Percentiles rank a stretch among this genome's conserved stretches.
Conservation (phyloP, 1,140 invertebrate species). For the Dryas iulia region DNA sequence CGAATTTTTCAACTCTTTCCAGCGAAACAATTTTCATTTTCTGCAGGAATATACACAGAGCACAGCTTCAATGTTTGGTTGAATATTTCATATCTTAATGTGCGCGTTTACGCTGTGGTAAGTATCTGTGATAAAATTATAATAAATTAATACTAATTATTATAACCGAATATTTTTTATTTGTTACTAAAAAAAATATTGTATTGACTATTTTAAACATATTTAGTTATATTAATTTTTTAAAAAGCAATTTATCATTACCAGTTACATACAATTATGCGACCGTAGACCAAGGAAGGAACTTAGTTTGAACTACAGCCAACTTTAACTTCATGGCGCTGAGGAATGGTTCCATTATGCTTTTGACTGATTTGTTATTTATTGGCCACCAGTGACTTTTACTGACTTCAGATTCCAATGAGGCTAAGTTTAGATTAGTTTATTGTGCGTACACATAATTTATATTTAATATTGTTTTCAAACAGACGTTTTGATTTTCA, state of each 20-base stretch:
- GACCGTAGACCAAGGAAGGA: conserved; percentile 41
- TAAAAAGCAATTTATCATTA: neutral
- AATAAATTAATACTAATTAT: no score
- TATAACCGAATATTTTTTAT: no score
- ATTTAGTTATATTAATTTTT: no score
- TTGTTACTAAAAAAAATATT: no score
- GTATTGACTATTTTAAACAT: no score
- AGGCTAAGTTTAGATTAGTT: neutral
- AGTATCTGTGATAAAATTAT: conserved; percentile 26
- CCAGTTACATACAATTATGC: conserved; percentile 41
- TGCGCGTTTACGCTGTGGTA: conserved; percentile 41
- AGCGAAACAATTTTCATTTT: conserved; percentile 62
- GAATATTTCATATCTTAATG: conserved; percentile 70
- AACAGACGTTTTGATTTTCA: no score
- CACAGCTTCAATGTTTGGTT: conserved; percentile 52
- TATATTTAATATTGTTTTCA: neutral
- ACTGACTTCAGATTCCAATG: conserved; percentile 19
- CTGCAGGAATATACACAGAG: conserved; percentile 46
- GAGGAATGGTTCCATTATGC: conserved; percentile 68
- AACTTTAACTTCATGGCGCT: conserved; percentile 66
- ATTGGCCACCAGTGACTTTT: conserved; percentile 60
- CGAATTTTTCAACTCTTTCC: conserved; percentile 46
- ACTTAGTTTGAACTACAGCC: conserved; percentile 65
- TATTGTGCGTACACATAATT: neutral
- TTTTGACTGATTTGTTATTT: conserved; percentile 73